These are phyloP conservation scores for Entomobrya proxima DNA, from an alignment of 2,888 invertebrate genomes.

Conservation along the genomic window DNA sequence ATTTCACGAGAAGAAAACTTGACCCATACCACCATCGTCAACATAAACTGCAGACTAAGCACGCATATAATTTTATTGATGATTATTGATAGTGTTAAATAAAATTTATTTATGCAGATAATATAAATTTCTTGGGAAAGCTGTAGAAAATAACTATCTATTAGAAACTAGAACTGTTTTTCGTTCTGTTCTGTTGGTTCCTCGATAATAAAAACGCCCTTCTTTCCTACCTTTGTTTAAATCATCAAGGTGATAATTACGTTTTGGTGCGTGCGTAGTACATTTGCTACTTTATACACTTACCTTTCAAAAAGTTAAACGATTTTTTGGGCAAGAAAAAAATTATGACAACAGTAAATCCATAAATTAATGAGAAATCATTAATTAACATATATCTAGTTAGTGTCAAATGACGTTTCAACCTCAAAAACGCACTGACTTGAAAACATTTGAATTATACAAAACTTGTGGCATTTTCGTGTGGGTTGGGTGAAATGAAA, in stretches of 20 bases:
- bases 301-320: not conserved
- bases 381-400: constrained; percentile 15
- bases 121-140: not conserved
- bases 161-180: not conserved
- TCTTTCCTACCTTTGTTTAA: not conserved
- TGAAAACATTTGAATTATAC: too few species aligned
- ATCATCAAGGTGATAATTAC: not conserved
- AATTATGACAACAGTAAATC: not conserved
- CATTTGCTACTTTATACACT: too few species aligned
- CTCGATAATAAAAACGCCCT: not conserved
- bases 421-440: not conserved
- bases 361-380: constrained; percentile 23
- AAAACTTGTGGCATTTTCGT: too few species aligned
- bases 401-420: not conserved
- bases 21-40: constrained; percentile 1
- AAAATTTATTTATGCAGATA: not conserved
- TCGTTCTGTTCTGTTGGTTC: not conserved
- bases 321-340: not conserved
- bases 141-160: not conserved
- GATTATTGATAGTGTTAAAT: not conserved
- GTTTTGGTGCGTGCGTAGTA: constrained; percentile 35
- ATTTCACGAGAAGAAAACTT: not conserved
- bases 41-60: not conserved
- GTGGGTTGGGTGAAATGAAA: constrained; percentile 1
- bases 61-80: not conserved